phyloP scores from a whole-genome alignment of 1,140 invertebrate species.

The Drosophila novamexicana region DNA sequence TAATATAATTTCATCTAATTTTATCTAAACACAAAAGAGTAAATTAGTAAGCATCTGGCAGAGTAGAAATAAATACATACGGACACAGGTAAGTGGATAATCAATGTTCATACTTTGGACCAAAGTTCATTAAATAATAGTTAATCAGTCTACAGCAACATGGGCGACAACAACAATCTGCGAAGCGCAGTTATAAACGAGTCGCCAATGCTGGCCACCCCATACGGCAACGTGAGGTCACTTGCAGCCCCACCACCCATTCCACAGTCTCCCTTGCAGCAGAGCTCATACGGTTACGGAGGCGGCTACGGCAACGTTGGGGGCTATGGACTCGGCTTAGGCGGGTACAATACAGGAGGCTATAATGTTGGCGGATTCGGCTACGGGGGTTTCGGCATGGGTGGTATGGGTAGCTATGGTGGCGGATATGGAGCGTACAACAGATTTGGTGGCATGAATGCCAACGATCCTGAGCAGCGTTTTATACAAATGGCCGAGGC shows the following conservation, averaged over 20 bases:
- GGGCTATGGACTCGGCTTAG: constrained; percentile 32
- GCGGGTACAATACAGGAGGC: constrained; percentile 38
- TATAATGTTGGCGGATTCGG: constrained; percentile 48
- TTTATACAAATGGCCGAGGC: constrained; percentile 96
- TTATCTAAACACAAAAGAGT: not conserved
- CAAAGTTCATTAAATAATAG: constrained; percentile 63
- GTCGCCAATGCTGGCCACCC: constrained; percentile 68
- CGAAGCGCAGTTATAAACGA: constrained; percentile 74
- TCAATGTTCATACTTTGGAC: constrained; percentile 26
- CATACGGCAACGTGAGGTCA: constrained; percentile 74
- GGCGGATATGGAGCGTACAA: constrained; percentile 83
- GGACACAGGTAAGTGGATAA: constrained; percentile 27
- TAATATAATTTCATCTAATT: not conserved
- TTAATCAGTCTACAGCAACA: constrained; percentile 40
- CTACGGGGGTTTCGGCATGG: constrained; percentile 49
- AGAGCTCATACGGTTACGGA: constrained; percentile 43
- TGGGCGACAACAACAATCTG: constrained; percentile 73
- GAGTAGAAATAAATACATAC: not conserved
- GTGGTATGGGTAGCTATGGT: constrained; percentile 53
- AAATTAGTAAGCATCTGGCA: not conserved
- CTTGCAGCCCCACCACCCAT: constrained; percentile 64
- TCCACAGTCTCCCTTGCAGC: constrained; percentile 63
- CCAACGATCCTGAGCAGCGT: constrained; percentile 84
- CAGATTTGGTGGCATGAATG: constrained; percentile 85
- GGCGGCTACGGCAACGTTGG: constrained; percentile 41